These are phyloP conservation scores for Chelon auratus DNA, from an alignment of 2,797 vertebrate genomes.

Conservation along the genomic window DNA sequence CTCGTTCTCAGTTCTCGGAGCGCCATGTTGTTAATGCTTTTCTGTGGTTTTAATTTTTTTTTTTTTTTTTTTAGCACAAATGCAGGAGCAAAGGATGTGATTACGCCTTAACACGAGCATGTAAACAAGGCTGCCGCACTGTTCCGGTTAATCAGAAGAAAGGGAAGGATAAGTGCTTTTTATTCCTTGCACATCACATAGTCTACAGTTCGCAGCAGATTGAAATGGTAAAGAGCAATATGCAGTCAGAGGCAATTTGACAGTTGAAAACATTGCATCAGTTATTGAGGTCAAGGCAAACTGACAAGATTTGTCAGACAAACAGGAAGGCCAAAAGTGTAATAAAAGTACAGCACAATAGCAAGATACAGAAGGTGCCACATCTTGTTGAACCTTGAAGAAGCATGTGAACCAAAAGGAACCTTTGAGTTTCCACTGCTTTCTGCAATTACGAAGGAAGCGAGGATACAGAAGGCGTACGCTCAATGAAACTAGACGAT, in stretches of 20 bases:
- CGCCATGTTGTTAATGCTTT: slow-evolving; percentile 1
- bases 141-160: too few species aligned
- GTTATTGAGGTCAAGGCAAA: slow-evolving; percentile 45
- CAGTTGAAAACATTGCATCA: slow-evolving; percentile 30
- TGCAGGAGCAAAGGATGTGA: neutral
- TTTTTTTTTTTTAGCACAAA: neutral
- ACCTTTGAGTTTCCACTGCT: slow-evolving; percentile 10
- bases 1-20: neutral
- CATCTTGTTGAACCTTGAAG: slow-evolving; percentile 59
- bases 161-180: too few species aligned
- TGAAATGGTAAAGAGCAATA: slow-evolving; percentile 28
- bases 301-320: slow-evolving; percentile 17
- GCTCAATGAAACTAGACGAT: slow-evolving; percentile 17
- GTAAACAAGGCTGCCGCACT: neutral
- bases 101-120: neutral
- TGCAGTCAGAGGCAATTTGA: slow-evolving; percentile 25
- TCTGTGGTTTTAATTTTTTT: neutral
- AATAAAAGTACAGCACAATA: slow-evolving; percentile 44
- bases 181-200: neutral
- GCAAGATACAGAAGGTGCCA: slow-evolving; percentile 18
- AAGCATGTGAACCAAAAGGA: slow-evolving; percentile 27
- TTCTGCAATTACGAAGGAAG: slow-evolving; percentile 35
- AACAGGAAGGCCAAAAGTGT: slow-evolving; percentile 36
- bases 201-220: neutral
- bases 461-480: slow-evolving; percentile 22